Conservation (phyloP, 2,797 vertebrate genomes). For the Cryptoprocta ferox region DNA sequence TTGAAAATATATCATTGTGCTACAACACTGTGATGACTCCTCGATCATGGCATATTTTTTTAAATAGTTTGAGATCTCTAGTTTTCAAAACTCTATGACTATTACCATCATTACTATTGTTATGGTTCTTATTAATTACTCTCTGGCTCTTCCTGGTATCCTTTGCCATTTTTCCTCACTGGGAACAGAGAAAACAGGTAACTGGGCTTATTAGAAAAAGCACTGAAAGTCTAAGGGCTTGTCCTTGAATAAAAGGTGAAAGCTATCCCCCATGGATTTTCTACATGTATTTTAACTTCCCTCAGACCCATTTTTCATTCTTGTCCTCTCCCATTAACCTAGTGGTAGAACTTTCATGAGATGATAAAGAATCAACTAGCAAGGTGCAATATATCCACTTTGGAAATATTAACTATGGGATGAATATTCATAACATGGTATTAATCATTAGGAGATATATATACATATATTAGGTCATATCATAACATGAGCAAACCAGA, state of each 20-base stretch:
- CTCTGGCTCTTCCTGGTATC: background rate
- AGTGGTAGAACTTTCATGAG: background rate
- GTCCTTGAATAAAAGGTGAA: background rate
- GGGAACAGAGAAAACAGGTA: background rate
- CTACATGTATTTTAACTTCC: background rate
- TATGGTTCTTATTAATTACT: background rate
- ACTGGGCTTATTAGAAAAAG: background rate
- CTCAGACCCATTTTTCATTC: background rate
- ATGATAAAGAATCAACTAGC: background rate
- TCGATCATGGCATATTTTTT: background rate
- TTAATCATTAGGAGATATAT: background rate
- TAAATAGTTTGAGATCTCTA: background rate
- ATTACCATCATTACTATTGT: background rate
- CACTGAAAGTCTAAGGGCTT: background rate
- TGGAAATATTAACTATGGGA: background rate
- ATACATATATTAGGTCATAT: background rate
- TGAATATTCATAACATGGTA: background rate
- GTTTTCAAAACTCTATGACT: background rate
- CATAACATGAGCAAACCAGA: background rate
- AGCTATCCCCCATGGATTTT: background rate
- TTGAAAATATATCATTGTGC: background rate
- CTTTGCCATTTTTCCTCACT: slow-evolving; percentile 17
- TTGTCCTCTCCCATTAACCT: background rate
- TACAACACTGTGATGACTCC: background rate
- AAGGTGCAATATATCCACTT: background rate